A percentile compares a stretch with the other conserved stretches of the same genome.
Evolutionary conservation across 1,140 invertebrate genomes (phyloP).

Genomic region (Arctopsyche grandis): DNA sequence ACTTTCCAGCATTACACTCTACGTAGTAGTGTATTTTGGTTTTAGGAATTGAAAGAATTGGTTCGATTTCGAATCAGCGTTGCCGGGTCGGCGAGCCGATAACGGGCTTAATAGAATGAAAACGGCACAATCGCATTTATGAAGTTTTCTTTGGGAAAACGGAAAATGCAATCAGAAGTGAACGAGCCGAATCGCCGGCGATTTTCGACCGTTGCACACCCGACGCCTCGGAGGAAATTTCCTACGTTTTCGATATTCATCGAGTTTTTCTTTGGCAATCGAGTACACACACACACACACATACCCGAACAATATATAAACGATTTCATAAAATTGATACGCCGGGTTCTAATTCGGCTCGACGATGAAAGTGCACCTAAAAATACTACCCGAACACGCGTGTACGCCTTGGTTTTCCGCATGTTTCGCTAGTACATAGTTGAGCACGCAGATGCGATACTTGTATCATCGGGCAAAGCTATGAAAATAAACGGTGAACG

Average conservation of each 20-base stretch:
- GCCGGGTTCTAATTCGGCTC: no score
- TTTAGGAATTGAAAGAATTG: no score
- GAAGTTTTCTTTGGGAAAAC: conserved; percentile 47
- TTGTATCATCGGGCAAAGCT: not conserved
- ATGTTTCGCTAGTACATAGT: not conserved
- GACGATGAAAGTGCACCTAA: no score
- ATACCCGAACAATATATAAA: no score
- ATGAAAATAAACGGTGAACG: conserved; percentile 1
- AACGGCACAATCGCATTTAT: conserved; percentile 48
- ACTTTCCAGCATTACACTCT: no score
- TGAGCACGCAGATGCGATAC: not conserved
- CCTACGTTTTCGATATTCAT: conserved; percentile 9
- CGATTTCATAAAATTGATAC: no score
- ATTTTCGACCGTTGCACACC: conserved; percentile 5
- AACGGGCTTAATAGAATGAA: conserved; percentile 50
- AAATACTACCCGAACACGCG: no score
- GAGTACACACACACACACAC: not conserved
- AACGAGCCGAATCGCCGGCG: conserved; percentile 33
- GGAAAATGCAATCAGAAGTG: conserved; percentile 47
- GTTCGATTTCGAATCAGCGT: no score
- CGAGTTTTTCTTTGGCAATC: not conserved
- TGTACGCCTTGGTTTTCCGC: not conserved
- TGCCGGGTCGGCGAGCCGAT: conserved; percentile 29
- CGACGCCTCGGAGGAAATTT: not conserved
- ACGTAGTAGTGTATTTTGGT: no score